phyloP scores from a whole-genome alignment of 1,140 invertebrate species.

The Catajapyx aquilonaris region DNA sequence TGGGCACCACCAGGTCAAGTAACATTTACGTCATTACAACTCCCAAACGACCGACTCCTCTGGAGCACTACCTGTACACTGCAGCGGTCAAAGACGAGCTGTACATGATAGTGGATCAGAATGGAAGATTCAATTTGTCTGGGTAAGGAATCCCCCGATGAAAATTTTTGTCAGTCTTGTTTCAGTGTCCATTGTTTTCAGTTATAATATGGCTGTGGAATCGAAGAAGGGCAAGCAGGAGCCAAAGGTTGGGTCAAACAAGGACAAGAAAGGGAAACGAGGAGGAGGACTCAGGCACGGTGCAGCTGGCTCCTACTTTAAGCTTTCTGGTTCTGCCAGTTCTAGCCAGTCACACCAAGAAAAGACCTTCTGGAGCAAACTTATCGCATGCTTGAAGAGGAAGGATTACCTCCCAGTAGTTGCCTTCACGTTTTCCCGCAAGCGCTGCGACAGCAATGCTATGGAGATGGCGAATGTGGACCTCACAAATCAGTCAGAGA shows the following conservation, averaged over 20 bases:
- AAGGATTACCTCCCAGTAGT: conserved; percentile 79
- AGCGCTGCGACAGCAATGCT: conserved; percentile 64
- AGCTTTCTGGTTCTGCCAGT: no score
- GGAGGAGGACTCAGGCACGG: no score
- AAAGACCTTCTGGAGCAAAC: conserved; percentile 62
- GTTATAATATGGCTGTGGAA: not conserved
- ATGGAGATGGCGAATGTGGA: conserved; percentile 35
- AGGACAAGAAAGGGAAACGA: no score
- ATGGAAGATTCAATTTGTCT: conserved; percentile 39
- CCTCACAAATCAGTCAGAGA: conserved; percentile 64
- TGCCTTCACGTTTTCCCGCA: conserved; percentile 81
- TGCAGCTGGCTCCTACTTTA: no score
- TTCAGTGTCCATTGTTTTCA: no score
- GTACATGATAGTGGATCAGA: conserved; percentile 62
- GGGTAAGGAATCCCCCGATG: conserved; percentile 46
- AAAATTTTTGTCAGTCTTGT: conserved; percentile 6
- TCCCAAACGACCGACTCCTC: conserved; percentile 75
- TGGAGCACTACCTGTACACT: conserved; percentile 85
- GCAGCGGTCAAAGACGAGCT: conserved; percentile 61
- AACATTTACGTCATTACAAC: conserved; percentile 94
- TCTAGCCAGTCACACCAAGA: conserved; percentile 50
- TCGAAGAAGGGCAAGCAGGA: not conserved
- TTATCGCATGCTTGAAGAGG: conserved; percentile 55
- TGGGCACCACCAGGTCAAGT: conserved; percentile 75
- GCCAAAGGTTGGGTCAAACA: no score